Evolutionary conservation across 2,888 invertebrate species (phyloP).

Genomic region (Eilema depressum): DNA sequence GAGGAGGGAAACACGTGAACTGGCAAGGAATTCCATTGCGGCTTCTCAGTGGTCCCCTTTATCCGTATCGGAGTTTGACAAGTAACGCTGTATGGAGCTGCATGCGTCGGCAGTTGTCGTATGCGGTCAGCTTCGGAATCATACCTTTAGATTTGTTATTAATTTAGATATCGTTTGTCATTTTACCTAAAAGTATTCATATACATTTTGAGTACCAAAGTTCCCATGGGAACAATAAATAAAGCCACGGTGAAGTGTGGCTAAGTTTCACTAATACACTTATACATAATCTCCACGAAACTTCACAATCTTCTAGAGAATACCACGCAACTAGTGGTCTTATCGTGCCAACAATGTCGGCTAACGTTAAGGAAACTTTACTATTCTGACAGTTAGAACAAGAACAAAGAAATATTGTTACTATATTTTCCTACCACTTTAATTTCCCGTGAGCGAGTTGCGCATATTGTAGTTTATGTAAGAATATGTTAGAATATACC

Average conservation of each 20-base stretch:
- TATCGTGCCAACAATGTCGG: constrained; percentile 12
- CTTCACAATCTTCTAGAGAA: constrained; percentile 1
- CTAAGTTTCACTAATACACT: neutral
- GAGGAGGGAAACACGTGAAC: no score
- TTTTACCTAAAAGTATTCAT: neutral
- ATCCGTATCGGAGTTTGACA: no score
- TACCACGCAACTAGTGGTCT: constrained; percentile 7
- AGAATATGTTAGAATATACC: neutral
- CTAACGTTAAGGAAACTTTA: constrained; percentile 12
- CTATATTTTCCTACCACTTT: neutral
- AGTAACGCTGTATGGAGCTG: no score
- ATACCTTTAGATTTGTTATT: no score
- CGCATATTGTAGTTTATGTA: neutral
- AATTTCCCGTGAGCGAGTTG: constrained; percentile 2
- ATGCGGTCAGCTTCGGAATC: no score
- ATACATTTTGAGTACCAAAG: neutral
- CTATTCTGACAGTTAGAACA: constrained; percentile 9
- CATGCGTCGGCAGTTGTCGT: no score
- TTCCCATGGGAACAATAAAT: neutral
- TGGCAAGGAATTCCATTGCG: no score
- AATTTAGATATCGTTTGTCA: no score
- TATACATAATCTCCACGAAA: constrained; percentile 3
- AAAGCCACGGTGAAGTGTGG: neutral
- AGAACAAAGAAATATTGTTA: constrained; percentile 1
- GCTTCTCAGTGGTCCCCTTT: no score